Conservation (phyloP, 2,888 invertebrate species). For the Drosophila hamatofila region DNA sequence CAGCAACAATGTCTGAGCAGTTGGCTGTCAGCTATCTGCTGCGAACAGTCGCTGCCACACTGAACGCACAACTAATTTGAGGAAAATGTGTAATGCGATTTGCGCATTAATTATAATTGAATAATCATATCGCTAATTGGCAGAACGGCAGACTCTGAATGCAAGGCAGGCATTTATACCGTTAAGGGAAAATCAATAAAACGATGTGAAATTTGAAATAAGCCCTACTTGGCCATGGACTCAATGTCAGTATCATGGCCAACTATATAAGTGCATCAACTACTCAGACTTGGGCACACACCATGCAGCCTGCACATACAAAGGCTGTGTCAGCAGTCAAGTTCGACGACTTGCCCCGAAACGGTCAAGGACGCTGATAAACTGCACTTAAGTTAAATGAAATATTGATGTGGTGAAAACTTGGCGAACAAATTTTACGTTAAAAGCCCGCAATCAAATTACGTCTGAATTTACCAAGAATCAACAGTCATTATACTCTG, state of each 20-base stretch:
- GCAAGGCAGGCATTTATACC: neutral
- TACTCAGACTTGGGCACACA: constrained; percentile 14
- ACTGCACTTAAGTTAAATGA: constrained; percentile 18
- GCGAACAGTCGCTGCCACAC: constrained; percentile 21
- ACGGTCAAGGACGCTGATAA: constrained; percentile 26
- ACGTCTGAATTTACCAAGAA: constrained; percentile 15
- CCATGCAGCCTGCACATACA: constrained; percentile 25
- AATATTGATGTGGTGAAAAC: constrained; percentile 26
- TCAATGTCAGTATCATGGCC: constrained; percentile 47
- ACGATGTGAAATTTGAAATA: neutral
- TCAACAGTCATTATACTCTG: constrained; percentile 8
- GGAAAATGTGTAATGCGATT: constrained; percentile 30
- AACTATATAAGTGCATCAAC: constrained; percentile 13
- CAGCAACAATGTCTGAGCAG: constrained; percentile 14
- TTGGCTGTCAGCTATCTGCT: constrained; percentile 33
- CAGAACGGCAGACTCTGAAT: constrained; percentile 1
- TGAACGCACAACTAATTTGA: constrained; percentile 25
- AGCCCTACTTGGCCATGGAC: constrained; percentile 4
- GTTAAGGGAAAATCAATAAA: constrained; percentile 42
- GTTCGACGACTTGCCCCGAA: constrained; percentile 35
- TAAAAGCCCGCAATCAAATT: constrained; percentile 12
- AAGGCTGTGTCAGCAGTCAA: constrained; percentile 39
- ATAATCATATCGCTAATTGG: constrained; percentile 51
- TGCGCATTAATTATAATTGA: constrained; percentile 49
- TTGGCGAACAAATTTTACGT: constrained; percentile 9